Conservation (phyloP, 2,113 vertebrate species). For the Anthoscopus minutus region DNA sequence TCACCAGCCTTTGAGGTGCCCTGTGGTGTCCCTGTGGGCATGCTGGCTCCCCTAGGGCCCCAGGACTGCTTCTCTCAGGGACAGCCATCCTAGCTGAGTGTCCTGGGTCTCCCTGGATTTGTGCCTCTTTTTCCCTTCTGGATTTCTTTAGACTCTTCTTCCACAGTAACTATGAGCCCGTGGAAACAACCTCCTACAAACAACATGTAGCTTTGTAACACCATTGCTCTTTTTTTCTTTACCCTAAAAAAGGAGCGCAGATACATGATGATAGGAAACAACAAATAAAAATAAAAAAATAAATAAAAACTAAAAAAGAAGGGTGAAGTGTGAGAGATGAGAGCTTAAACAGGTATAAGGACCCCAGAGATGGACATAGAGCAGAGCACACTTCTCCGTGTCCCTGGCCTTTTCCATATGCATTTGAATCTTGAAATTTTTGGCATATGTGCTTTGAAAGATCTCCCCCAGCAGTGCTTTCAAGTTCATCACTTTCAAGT, state of each 20-base stretch:
- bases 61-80: background rate
- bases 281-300: background rate
- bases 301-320: background rate
- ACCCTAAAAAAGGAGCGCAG: background rate
- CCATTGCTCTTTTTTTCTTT: slow-evolving; percentile 1
- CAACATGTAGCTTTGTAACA: background rate
- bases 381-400: background rate
- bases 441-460: background rate
- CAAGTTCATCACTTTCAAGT: background rate
- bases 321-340: background rate
- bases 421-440: background rate
- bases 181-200: slow-evolving; percentile 42
- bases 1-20: background rate
- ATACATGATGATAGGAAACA: background rate
- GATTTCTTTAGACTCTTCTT: slow-evolving; percentile 2
- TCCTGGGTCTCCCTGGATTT: background rate
- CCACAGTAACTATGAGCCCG: background rate
- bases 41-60: background rate
- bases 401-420: background rate
- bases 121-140: background rate
- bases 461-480: background rate
- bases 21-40: background rate
- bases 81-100: background rate
- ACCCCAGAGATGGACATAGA: background rate
- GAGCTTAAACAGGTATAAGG: background rate